A percentile compares a stretch with the other conserved stretches of the same genome.
These are phyloP conservation scores for Pseudachorutes palmiensis DNA, from an alignment of 1,140 invertebrate genomes.

Conservation along the genomic window DNA sequence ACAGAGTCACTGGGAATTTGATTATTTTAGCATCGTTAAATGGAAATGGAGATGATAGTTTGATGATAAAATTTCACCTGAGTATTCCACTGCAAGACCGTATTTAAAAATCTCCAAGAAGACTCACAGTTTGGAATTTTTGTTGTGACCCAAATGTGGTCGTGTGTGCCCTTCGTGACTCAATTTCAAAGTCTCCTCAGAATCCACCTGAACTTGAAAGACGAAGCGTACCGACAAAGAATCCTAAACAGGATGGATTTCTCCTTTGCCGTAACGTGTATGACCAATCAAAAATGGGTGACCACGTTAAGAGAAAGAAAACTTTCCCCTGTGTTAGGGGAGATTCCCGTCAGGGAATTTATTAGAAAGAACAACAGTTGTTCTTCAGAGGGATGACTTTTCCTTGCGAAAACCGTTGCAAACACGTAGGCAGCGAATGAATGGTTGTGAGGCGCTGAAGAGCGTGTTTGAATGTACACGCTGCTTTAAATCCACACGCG, in stretches of 20 bases:
- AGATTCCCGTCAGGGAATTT: no score
- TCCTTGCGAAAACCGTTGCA: not conserved
- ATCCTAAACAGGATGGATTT: not conserved
- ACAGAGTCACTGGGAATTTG: no score
- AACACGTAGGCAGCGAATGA: not conserved
- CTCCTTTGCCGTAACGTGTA: not conserved
- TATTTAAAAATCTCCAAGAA: not conserved
- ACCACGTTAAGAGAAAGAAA: no score
- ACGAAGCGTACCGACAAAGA: not conserved
- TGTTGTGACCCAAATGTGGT: not conserved
- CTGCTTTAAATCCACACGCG: not conserved
- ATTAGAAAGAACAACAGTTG: not conserved
- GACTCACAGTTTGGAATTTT: not conserved
- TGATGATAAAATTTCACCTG: slow-evolving; percentile 12
- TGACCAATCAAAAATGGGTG: not conserved
- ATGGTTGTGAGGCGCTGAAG: no score
- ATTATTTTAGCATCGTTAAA: not conserved
- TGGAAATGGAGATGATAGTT: not conserved
- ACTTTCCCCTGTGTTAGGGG: no score
- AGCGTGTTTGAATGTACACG: not conserved
- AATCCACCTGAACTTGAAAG: not conserved
- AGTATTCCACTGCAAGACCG: slow-evolving; percentile 29
- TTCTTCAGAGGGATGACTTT: not conserved
- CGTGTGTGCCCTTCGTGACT: not conserved
- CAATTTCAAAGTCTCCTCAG: not conserved